Evolutionary conservation across 2,113 vertebrate genomes (phyloP).

Genomic region (Charadrius vociferus): DNA sequence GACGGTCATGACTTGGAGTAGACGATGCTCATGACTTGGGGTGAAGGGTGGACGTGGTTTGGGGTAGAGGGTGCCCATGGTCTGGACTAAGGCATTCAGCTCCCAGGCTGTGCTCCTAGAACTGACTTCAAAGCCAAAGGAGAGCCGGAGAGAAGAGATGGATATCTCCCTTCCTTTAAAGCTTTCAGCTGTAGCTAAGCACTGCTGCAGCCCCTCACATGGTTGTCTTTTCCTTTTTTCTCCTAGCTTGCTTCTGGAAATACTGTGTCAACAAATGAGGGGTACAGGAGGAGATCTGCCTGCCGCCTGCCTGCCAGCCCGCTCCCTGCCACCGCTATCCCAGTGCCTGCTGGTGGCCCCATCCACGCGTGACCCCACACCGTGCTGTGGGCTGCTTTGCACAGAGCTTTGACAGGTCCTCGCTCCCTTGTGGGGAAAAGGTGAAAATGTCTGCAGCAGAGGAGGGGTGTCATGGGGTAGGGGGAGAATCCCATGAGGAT

Average conservation of each 20-base stretch:
- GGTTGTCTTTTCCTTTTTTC: not conserved
- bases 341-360: not conserved
- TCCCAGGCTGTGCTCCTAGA: not conserved
- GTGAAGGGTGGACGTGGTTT: not conserved
- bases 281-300: not conserved
- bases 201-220: not conserved
- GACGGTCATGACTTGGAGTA: not conserved
- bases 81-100: not conserved
- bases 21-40: not conserved
- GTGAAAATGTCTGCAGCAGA: not conserved
- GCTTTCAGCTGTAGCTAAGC: not conserved
- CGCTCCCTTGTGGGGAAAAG: not conserved
- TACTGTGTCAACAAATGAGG: conserved; percentile 82
- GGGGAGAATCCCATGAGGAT: not conserved
- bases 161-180: not conserved
- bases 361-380: not conserved
- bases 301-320: not conserved
- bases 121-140: not conserved
- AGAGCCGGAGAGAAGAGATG: not conserved
- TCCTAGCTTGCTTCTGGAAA: conserved; percentile 85
- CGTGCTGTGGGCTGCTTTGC: not conserved
- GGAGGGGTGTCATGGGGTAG: not conserved
- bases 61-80: not conserved
- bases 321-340: accelerated
- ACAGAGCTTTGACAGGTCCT: not conserved